A percentile compares a stretch with the other conserved stretches of the same genome.
phyloP scores from a whole-genome alignment of 2,797 vertebrate genomes.

The Dallia pectoralis region DNA sequence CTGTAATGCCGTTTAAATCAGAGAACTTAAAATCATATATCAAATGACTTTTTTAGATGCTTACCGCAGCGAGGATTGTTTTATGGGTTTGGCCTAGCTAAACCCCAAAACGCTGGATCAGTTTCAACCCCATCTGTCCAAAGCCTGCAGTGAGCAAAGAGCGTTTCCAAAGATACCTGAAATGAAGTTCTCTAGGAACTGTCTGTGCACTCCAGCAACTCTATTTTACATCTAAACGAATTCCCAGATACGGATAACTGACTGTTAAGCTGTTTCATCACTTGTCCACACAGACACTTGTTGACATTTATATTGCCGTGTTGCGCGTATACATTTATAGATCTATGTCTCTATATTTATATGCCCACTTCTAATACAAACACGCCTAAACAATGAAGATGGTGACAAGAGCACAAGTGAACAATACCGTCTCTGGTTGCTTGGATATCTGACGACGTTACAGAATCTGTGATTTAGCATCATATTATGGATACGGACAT shows the following conservation, averaged over 20 bases:
- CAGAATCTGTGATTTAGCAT: background rate
- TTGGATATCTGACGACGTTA: background rate
- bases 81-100: conserved; percentile 39
- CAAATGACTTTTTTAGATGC: conserved; percentile 15
- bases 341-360: no score
- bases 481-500: background rate
- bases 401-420: background rate
- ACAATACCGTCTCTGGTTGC: background rate
- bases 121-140: conserved; percentile 26
- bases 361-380: conserved; percentile 7
- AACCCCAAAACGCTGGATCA: conserved; percentile 25
- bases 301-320: conserved; percentile 22
- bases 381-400: background rate
- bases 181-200: conserved; percentile 37
- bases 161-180: conserved; percentile 43
- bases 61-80: conserved; percentile 27
- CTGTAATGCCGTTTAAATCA: background rate
- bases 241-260: conserved; percentile 25
- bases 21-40: background rate
- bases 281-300: conserved; percentile 28
- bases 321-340: no score
- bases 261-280: conserved; percentile 36
- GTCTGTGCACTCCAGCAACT: conserved; percentile 36
- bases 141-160: conserved; percentile 31
- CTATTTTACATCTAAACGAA: conserved; percentile 50